These are phyloP conservation scores for Willowsia nigromaculata DNA, from an alignment of 2,888 invertebrate genomes.

Conservation along the genomic window DNA sequence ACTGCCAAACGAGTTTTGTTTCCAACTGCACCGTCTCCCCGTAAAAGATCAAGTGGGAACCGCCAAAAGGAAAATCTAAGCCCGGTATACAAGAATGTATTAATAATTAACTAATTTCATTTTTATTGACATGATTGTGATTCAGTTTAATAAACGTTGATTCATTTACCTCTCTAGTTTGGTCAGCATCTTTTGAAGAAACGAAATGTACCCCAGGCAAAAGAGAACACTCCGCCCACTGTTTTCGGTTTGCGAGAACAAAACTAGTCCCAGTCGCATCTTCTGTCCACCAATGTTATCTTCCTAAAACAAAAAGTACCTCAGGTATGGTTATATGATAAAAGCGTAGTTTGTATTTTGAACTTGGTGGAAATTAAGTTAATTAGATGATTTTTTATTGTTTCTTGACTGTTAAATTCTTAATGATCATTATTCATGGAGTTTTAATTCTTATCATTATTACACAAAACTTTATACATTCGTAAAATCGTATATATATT, in stretches of 20 bases:
- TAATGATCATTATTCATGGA: neutral
- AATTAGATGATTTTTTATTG: no score
- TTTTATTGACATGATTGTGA: neutral
- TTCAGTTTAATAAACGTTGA: neutral
- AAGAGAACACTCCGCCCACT: neutral
- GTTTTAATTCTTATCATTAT: neutral
- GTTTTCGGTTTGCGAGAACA: constrained; percentile 26
- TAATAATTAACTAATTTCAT: neutral
- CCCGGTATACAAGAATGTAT: neutral
- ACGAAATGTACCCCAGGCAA: constrained; percentile 22
- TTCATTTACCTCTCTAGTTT: constrained; percentile 73
- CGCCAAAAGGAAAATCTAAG: constrained; percentile 7
- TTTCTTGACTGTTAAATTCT: neutral
- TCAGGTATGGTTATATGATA: no score
- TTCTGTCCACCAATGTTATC: neutral
- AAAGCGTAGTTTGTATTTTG: neutral
- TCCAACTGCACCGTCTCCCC: constrained; percentile 13
- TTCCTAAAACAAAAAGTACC: no score
- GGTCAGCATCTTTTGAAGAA: constrained; percentile 77
- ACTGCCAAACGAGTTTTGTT: constrained; percentile 45
- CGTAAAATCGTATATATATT: neutral
- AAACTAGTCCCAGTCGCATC: constrained; percentile 24
- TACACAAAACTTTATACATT: neutral
- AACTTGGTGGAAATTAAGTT: no score
- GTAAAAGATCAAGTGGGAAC: constrained; percentile 3